Evolutionary conservation across 2,797 vertebrate species (phyloP), one percentile per base, ranked within the genome.

Genomic region (Gastrophryne carolinensis): DNA sequence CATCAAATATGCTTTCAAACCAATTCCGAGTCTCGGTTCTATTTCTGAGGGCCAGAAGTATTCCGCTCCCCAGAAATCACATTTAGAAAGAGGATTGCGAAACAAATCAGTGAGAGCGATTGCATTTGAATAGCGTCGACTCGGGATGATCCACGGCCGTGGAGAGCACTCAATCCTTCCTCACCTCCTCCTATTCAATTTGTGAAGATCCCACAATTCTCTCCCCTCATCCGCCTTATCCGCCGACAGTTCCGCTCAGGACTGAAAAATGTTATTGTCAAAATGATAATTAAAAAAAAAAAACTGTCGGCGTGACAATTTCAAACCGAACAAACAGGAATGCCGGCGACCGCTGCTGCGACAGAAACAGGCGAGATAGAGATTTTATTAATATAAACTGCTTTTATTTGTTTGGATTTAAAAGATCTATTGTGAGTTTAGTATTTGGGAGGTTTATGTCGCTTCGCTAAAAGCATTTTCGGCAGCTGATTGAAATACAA

Each of bases 181-280:
- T 54, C 26, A 54, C 13, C 65, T 34, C n/a, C 35, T 44, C 37
- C 35, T 64, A 64, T 65, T 73, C 49, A 75, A 75, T 66, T 56
- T 75, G 72, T 50, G 50, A 67, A 44, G 26, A 21, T 75, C 50
- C 62, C 57, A 53, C 11, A 32, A 26, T 5, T 56, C 37, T 73
- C 52, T 53, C 66, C 53, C 21, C 53, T 47, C 24, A 50, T 53
- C 30, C 11, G 54, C 13, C 30, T 29, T 49, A 13, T 61, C 27
- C 39, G n/a, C 32, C 10, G 52, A 34, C 41, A 67, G 63, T 39
- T 60, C 6, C 39, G 35, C 50, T 65, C 13, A 49, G 63, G 61
- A 75, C 24, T 58, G 53, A 58, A 67, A 63, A 67, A 75, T 58
- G 65, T 60, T 35, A 67, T 67, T 67, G 72, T 67, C 72, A 65